A percentile compares a stretch with the other conserved stretches of the same genome.
Evolutionary conservation across 2,888 invertebrate species (phyloP).

Genomic region (Thyatira batis): DNA sequence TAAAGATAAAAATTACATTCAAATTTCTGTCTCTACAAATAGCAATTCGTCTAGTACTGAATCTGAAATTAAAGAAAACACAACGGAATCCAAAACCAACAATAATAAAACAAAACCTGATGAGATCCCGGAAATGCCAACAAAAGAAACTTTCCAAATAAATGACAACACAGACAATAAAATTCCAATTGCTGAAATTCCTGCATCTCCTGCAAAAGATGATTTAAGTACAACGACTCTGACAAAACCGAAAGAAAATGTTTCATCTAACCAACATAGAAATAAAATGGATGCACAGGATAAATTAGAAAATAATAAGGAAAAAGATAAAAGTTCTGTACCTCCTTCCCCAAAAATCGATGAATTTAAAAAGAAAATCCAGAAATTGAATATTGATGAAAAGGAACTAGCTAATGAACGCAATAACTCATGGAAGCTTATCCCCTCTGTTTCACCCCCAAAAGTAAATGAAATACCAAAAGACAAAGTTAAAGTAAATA

Average conservation of each 20-base stretch:
- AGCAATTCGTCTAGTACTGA: not conserved
- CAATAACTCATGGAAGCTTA: slow-evolving; percentile 82
- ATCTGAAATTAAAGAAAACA: not conserved
- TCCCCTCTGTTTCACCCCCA: slow-evolving; percentile 81
- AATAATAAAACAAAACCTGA: not conserved
- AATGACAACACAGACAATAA: not conserved
- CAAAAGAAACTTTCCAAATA: not conserved
- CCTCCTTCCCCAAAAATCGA: slow-evolving; percentile 64
- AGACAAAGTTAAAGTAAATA: slow-evolving; percentile 63
- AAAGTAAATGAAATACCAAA: slow-evolving; percentile 63
- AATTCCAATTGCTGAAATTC: slow-evolving; percentile 19
- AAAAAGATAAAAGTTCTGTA: slow-evolving; percentile 37
- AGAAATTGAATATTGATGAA: slow-evolving; percentile 73
- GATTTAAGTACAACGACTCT: slow-evolving; percentile 11
- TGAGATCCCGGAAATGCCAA: not conserved
- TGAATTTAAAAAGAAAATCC: slow-evolving; percentile 75
- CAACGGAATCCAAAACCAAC: not conserved
- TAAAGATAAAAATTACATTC: not conserved
- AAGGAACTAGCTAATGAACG: slow-evolving; percentile 65
- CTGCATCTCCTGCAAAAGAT: slow-evolving; percentile 18
- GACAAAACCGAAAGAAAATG: slow-evolving; percentile 16
- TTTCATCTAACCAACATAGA: slow-evolving; percentile 20
- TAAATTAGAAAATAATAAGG: slow-evolving; percentile 15
- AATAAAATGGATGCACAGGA: slow-evolving; percentile 30
- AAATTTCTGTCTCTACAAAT: slow-evolving; percentile 2